Percentiles rank a stretch among this genome's conserved stretches.
These are phyloP conservation scores for Notocelia uddmanniana DNA, from an alignment of 2,888 invertebrate species.

Conservation along the genomic window DNA sequence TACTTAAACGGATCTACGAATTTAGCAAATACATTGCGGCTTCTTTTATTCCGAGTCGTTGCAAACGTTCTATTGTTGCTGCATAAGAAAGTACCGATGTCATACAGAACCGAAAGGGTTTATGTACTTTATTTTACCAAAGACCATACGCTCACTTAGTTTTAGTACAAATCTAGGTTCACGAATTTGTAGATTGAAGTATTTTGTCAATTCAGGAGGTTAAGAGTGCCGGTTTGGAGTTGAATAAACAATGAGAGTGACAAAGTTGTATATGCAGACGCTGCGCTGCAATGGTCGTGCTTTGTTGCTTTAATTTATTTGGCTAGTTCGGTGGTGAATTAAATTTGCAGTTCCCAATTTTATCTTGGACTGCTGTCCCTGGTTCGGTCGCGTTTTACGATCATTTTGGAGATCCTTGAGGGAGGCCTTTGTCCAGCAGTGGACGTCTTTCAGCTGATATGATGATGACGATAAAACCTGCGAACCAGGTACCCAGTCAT, in stretches of 20 bases:
- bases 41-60: conserved; percentile 3
- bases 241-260: conserved; percentile 12
- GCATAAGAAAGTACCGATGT: not conserved
- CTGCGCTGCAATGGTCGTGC: not conserved
- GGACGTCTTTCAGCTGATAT: no score
- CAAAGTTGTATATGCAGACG: not conserved
- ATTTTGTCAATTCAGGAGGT: conserved; percentile 8
- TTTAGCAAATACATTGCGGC: not conserved
- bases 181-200: conserved; percentile 11
- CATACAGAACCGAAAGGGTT: not conserved
- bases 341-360: not conserved
- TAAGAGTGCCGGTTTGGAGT: not conserved
- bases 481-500: no score
- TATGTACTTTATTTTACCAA: not conserved
- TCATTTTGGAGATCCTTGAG: no score
- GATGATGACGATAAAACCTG: no score
- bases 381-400: no score
- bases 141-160: not conserved
- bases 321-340: not conserved
- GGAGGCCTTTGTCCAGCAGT: no score
- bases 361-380: not conserved
- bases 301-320: not conserved
- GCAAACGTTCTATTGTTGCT: conserved; percentile 8
- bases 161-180: not conserved
- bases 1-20: not conserved